A percentile compares a stretch with the other conserved stretches of the same genome.
These are phyloP conservation scores for Chironomus tepperi DNA, from an alignment of 1,140 invertebrate species.

Conservation along the genomic window DNA sequence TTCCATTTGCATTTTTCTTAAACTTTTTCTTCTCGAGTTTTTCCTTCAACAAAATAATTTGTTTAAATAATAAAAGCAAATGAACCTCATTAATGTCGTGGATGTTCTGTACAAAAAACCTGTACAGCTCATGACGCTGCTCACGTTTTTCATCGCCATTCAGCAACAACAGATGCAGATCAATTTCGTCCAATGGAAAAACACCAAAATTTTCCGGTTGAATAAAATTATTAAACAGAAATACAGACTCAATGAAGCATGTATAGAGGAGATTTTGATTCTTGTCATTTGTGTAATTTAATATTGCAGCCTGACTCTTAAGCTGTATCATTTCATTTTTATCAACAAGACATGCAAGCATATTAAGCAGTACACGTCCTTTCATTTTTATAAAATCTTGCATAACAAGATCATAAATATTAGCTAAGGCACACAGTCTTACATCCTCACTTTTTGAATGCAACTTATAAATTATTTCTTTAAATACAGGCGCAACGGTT, in stretches of 20 bases:
- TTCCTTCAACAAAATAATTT: not conserved
- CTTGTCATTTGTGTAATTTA: constrained; percentile 12
- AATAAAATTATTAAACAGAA: constrained; percentile 2
- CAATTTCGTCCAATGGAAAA: constrained; percentile 19
- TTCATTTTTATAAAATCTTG: constrained; percentile 22
- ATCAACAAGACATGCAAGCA: constrained; percentile 5
- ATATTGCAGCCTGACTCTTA: constrained; percentile 5
- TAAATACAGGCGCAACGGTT: not conserved
- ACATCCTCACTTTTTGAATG: constrained; percentile 16
- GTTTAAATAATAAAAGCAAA: not conserved
- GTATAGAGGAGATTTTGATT: not conserved
- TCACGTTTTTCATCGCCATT: not conserved
- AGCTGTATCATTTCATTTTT: not conserved
- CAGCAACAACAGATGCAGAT: not conserved
- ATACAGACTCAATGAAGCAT: not conserved
- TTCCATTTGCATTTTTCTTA: not conserved
- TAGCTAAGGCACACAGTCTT: not conserved
- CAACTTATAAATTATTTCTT: not conserved
- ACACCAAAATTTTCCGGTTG: not conserved
- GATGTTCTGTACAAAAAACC: not conserved
- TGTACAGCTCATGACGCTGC: not conserved
- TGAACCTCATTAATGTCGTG: constrained; percentile 6
- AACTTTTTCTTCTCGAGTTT: not conserved
- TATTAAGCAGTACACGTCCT: not conserved
- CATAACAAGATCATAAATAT: constrained; percentile 19